Percentiles rank a stretch among this genome's conserved stretches.
Evolutionary conservation across 2,797 vertebrate species (phyloP).

Genomic region (Semotilus atromaculatus): DNA sequence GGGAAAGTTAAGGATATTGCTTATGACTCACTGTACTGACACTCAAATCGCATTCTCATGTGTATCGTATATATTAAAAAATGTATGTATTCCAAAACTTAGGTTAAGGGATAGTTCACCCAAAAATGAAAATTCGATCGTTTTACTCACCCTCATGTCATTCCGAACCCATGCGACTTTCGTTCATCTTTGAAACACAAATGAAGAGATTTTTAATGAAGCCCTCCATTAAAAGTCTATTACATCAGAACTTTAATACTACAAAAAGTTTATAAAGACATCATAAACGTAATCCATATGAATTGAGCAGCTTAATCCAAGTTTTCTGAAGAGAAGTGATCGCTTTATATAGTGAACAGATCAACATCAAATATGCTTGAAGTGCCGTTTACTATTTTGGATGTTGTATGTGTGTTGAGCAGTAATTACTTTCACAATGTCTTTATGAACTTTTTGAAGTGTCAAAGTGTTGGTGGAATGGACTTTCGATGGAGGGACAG

Average conservation of each 20-base stretch:
- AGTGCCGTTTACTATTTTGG: background rate
- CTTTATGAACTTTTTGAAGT: background rate
- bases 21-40: conserved; percentile 10
- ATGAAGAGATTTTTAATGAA: background rate
- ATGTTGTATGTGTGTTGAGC: background rate
- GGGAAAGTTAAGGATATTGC: conserved; percentile 53
- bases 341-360: background rate
- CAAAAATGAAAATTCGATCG: background rate
- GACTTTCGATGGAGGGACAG: background rate
- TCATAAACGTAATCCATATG: background rate
- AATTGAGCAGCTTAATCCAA: background rate
- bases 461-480: background rate
- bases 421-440: background rate
- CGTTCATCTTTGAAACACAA: background rate
- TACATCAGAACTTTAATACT: background rate
- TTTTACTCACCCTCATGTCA: background rate
- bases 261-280: background rate
- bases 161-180: background rate
- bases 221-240: background rate
- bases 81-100: background rate
- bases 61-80: background rate
- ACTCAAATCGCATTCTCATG: background rate
- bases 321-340: background rate
- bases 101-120: background rate
- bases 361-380: background rate